A percentile compares a stretch with the other conserved stretches of the same genome.
Conservation (phyloP, 2,113 vertebrate genomes). For the Porphyrio hochstetteri region DNA sequence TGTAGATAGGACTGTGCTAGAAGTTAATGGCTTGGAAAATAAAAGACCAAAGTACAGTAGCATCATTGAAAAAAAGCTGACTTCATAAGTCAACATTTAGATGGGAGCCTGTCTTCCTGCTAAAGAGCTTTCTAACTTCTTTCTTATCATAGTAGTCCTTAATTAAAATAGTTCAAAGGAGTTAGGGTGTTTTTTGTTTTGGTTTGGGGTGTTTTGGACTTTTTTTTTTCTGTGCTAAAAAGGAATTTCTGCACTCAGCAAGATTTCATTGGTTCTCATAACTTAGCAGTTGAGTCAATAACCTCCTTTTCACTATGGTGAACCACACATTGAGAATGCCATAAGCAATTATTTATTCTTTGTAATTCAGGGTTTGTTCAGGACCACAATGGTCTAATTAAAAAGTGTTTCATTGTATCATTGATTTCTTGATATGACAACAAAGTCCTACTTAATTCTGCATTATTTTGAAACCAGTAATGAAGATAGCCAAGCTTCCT, state of each 20-base stretch:
- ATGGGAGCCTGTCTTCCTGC: conserved; percentile 1
- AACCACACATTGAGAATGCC: conserved; percentile 5
- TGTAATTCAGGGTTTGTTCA: neutral
- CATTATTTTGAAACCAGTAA: neutral
- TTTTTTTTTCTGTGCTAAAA: neutral
- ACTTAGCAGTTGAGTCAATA: conserved; percentile 50
- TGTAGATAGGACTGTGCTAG: neutral
- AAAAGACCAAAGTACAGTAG: neutral
- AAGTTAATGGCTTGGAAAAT: conserved; percentile 29
- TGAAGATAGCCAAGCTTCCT: neutral
- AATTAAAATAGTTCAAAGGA: conserved; percentile 71
- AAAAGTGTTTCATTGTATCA: conserved; percentile 45
- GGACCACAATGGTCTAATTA: conserved; percentile 42
- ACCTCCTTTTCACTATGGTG: conserved; percentile 24
- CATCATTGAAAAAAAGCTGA: conserved; percentile 33
- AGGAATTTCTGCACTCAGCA: conserved; percentile 48
- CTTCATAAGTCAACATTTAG: conserved; percentile 30
- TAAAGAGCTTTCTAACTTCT: conserved; percentile 26
- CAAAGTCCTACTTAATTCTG: neutral
- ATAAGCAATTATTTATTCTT: conserved; percentile 62
- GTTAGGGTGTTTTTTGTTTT: neutral
- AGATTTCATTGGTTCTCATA: conserved; percentile 39
- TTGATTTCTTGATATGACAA: conserved; percentile 56
- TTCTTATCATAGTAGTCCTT: conserved; percentile 62
- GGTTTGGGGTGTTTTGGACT: too few species aligned